Conservation (phyloP, 2,113 vertebrate species). For the Alaudala cheleensis region DNA sequence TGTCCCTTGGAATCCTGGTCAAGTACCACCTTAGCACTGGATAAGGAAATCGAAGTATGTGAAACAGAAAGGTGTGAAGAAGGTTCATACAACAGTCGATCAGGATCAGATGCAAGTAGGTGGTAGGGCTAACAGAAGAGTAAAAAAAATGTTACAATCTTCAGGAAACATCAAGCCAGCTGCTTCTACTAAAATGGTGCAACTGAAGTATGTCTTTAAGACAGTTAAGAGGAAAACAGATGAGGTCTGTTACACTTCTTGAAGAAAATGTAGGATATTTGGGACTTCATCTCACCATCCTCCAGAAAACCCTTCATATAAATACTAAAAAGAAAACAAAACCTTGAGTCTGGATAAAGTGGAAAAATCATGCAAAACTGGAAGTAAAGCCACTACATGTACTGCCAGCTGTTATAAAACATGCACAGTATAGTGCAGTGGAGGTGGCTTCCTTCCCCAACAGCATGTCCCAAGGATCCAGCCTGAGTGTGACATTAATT, state of each 20-base stretch:
- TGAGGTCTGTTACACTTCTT: background rate
- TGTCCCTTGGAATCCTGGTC: background rate
- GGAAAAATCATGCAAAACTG: background rate
- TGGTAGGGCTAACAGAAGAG: background rate
- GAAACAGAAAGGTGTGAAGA: background rate
- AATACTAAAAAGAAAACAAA: background rate
- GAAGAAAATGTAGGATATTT: background rate
- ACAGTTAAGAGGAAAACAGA: background rate
- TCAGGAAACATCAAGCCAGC: background rate
- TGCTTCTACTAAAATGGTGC: background rate
- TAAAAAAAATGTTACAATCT: background rate
- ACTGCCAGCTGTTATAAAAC: background rate
- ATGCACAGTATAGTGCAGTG: background rate
- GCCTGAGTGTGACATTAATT: background rate
- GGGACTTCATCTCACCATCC: background rate
- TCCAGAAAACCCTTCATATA: background rate
- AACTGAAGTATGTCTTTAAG: background rate
- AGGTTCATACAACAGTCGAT: background rate
- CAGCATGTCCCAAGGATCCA: background rate
- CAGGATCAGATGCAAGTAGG: background rate
- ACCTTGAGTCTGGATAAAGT: background rate
- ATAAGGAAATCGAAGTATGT: background rate
- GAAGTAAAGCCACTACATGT: background rate
- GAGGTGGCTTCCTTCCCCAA: background rate
- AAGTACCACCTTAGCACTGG: background rate